Evolutionary conservation across 2,888 invertebrate genomes (phyloP).

Genomic region (Phytoseiulus persimilis): DNA sequence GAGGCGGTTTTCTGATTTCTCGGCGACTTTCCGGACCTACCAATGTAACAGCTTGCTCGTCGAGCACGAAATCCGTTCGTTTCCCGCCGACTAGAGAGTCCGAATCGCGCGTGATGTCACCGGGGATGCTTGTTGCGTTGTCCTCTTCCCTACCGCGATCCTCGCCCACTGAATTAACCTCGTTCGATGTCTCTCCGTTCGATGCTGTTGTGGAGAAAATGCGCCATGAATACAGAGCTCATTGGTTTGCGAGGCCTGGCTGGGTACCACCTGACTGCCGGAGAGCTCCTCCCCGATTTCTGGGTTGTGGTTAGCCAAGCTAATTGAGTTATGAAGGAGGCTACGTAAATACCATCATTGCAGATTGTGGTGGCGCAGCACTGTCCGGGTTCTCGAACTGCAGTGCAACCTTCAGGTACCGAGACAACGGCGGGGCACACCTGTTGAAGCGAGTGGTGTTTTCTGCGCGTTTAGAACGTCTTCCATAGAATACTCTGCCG

Average conservation of each 20-base stretch:
- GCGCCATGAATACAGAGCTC: not conserved
- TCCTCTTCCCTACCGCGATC: not conserved
- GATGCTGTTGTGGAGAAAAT: not conserved
- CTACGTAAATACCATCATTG: conserved; percentile 41
- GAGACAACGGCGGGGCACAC: conserved; percentile 10
- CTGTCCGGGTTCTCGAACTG: conserved; percentile 42
- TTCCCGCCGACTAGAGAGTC: not conserved
- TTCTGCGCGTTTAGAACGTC: not conserved
- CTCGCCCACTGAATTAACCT: not conserved
- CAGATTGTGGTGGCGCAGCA: conserved; percentile 74
- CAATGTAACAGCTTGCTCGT: not conserved
- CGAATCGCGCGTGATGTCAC: not conserved
- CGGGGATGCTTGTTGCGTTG: not conserved
- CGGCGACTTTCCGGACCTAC: not conserved
- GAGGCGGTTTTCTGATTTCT: no score
- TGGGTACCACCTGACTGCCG: no score
- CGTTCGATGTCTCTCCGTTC: not conserved
- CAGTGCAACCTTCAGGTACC: conserved; percentile 41
- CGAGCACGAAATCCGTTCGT: not conserved
- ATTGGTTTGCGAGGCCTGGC: not conserved
- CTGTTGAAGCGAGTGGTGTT: not conserved
- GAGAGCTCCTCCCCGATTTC: no score
- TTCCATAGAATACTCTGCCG: no score
- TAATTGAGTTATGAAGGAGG: not conserved
- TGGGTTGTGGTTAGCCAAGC: not conserved